phyloP scores from a whole-genome alignment of 2,888 invertebrate species.

The Amblyjoppa fuscipennis region DNA sequence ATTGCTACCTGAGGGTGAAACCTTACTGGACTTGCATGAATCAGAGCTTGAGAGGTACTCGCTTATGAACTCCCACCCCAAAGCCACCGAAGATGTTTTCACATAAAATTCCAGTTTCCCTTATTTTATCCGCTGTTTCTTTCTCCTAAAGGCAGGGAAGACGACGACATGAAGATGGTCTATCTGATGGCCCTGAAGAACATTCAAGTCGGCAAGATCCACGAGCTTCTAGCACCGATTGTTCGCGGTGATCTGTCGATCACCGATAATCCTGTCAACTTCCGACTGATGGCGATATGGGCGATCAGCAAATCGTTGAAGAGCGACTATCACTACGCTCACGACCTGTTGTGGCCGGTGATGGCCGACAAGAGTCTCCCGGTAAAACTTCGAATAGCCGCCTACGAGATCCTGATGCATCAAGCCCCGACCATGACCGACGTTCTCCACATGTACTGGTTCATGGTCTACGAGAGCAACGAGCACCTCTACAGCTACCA shows the following conservation, averaged over 20 bases:
- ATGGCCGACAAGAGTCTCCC: conserved; percentile 83
- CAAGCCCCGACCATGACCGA: conserved; percentile 80
- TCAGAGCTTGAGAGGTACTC: too few species aligned
- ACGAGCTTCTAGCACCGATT: conserved; percentile 84
- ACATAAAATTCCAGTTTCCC: not conserved
- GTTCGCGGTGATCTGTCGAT: conserved; percentile 81
- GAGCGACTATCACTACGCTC: conserved; percentile 74
- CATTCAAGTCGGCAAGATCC: conserved; percentile 82
- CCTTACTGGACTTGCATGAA: too few species aligned
- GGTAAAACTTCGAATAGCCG: conserved; percentile 84
- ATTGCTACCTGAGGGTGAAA: too few species aligned
- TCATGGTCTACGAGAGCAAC: conserved; percentile 85
- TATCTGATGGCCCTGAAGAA: conserved; percentile 86
- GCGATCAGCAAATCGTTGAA: conserved; percentile 79
- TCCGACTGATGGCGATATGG: conserved; percentile 84
- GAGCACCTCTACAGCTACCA: conserved; percentile 85
- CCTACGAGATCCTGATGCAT: conserved; percentile 84
- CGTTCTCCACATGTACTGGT: conserved; percentile 84
- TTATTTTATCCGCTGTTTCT: not conserved
- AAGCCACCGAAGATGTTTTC: too few species aligned
- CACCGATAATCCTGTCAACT: conserved; percentile 77
- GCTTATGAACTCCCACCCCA: too few species aligned
- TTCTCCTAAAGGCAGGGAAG: conserved; percentile 71
- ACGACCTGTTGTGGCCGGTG: conserved; percentile 85
- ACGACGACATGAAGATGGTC: conserved; percentile 82